Base-by-base conservation (phyloP, 64 coral and sea anemone species). In the Anthopleura sola region DNA sequence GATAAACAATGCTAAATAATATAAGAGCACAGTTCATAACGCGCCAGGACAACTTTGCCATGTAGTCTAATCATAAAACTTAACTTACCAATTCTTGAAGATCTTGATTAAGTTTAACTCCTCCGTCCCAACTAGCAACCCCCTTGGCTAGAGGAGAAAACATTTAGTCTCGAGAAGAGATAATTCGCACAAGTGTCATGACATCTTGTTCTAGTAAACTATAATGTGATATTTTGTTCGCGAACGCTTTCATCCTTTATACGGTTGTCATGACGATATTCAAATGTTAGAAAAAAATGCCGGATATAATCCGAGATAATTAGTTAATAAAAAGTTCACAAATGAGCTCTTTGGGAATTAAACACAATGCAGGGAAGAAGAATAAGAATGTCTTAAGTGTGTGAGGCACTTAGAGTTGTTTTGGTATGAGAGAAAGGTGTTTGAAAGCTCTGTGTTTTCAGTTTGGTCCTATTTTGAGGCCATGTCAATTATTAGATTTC, bases 141-240 rank as follows among this genome's bases (percentile, higher is more conserved):
- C 89, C 89, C 5, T 84, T 75, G 13, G 89, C 89, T 81, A 91
- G 76, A 39, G 89, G 76, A 37, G 89, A 91, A 82, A 91, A 91
- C 89, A 91, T 91, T 78, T 48, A 91, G 26, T 24, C 20, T 48
- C 21, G 38, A 56, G n/a, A 83, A 83, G 82, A 24, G 21, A 79
- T 44, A 79, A 24, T 37, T 37, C 32, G 15, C 6, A 36, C 16
- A 77, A 79, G 1, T 79, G 37, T 79, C 76, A 48, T 33, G 47
- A 44, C 76, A 79, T 77, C 75, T 77, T 79, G 34, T 18, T 24
- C 28, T 14, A 10, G 9, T 44, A 47, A 79, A 79, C 15, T 71
- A 44, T 37, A 20, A 34, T 44, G 6, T 48, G 76, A 79, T 79
- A 18, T 48, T 79, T 79, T 48, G 76, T 44, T 24, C 76, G 18